These are phyloP conservation scores for Pardosa pseudoannulata DNA, from an alignment of 2,888 invertebrate species.

Conservation along the genomic window DNA sequence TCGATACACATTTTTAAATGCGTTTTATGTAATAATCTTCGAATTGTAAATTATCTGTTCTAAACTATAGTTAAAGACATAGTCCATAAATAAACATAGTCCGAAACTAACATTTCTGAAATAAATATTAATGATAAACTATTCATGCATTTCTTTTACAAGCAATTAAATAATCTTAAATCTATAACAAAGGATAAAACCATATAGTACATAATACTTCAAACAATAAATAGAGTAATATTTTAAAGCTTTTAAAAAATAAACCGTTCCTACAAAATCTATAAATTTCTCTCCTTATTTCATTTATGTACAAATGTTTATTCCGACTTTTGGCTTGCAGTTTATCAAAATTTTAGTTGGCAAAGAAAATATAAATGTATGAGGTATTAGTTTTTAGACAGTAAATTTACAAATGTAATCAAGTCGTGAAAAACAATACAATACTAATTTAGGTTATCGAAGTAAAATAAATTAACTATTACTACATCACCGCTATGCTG, in stretches of 20 bases:
- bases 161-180: too few species aligned
- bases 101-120: too few species aligned
- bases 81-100: too few species aligned
- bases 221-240: too few species aligned
- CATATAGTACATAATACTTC: too few species aligned
- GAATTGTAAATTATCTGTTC: too few species aligned
- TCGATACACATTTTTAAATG: too few species aligned
- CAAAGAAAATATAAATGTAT: conserved; percentile 14
- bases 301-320: not conserved
- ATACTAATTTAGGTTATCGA: conserved; percentile 4
- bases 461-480: conserved; percentile 9
- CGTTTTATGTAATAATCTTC: too few species aligned
- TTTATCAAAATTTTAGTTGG: not conserved
- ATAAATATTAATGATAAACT: too few species aligned
- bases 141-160: too few species aligned
- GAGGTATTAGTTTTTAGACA: not conserved
- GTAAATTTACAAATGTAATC: not conserved
- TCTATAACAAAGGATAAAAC: too few species aligned
- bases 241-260: not conserved
- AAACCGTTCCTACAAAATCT: not conserved
- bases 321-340: not conserved
- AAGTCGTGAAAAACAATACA: not conserved
- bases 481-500: conserved; percentile 41
- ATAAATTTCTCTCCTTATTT: not conserved
- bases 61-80: too few species aligned